Evolutionary conservation across 1,140 invertebrate species (phyloP), one percentile per base, ranked within the genome.

Genomic region (Amyelois transitella): DNA sequence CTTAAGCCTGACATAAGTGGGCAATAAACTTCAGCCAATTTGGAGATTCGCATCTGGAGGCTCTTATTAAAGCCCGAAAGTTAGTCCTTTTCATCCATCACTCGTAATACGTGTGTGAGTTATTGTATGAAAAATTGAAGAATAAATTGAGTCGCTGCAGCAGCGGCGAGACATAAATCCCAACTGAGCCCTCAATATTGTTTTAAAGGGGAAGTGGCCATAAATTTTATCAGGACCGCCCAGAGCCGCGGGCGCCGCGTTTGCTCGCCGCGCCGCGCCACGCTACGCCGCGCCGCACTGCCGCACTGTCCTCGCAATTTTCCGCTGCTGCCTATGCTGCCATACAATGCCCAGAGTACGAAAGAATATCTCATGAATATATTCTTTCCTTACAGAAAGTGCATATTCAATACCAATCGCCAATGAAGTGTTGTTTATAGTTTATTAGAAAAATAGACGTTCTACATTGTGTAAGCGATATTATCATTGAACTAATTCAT

Each of bases 111-210:
- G 82, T 88, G 78, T 88, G 82, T 88, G 85, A 88, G 85, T 88
- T 86, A 88, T 88, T 88, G 82, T 88, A 88, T 88, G 85, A 88
- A 88, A 88, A 88, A 88, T 88, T 88, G 85, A 84, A 88, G 85
- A 88, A 88, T 88, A 88, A 86, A 86, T 86, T 88, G 85, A 86
- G 85, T 86, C 85, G 85, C 81, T 85, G 85, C 83, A 86, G 77
- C 82, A 74, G 80, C 83, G 81, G 83, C 85, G 81, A 85, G 81
- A 85, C 85, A 86, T 88, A 86, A 86, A 88, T 86, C 83, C 82
- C 83, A 88, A 86, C 83, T 88, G 85, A 88, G 86, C 81, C 83
- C 83, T 84, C 86, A 86, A 86, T 88, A 88, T 87, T 87, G 81
- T 86, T 84, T 86, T 86, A 88, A 88, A 88, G 86, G 86, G 86